phyloP scores from a whole-genome alignment of 2,797 vertebrate species.

The Erithacus rubecula region DNA sequence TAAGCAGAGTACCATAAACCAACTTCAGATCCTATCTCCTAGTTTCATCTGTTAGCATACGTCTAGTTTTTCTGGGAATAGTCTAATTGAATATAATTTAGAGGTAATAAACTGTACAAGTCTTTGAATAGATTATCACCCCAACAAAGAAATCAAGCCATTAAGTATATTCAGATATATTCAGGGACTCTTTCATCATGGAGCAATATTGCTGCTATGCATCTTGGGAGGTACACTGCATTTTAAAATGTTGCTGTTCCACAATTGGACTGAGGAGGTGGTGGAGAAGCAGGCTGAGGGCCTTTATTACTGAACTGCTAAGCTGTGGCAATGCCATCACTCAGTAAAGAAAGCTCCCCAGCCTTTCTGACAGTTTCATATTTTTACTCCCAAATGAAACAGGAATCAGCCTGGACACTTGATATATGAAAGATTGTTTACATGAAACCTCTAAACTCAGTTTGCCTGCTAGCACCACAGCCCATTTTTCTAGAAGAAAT shows the following conservation, averaged over 20 bases:
- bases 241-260: background rate
- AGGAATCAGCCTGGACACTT: background rate
- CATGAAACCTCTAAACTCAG: background rate
- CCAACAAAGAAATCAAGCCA: conserved; percentile 2
- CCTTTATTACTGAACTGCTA: background rate
- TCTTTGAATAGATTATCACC: conserved; percentile 10
- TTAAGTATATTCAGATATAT: background rate
- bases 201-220: background rate
- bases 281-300: background rate
- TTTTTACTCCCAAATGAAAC: background rate
- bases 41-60: conserved; percentile 8
- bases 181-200: background rate
- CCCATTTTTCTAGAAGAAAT: background rate
- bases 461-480: too few species aligned
- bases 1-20: background rate
- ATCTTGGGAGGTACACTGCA: background rate
- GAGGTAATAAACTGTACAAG: conserved; percentile 21
- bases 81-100: background rate
- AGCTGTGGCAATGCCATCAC: background rate
- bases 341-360: background rate
- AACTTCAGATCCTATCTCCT: background rate
- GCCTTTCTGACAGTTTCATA: background rate
- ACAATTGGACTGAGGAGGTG: rapidly evolving
- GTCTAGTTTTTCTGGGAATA: conserved; percentile 19
- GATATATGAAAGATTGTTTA: rapidly evolving